Evolutionary conservation across 2,113 vertebrate species (phyloP).

Genomic region (Chlorodrepanis virens): DNA sequence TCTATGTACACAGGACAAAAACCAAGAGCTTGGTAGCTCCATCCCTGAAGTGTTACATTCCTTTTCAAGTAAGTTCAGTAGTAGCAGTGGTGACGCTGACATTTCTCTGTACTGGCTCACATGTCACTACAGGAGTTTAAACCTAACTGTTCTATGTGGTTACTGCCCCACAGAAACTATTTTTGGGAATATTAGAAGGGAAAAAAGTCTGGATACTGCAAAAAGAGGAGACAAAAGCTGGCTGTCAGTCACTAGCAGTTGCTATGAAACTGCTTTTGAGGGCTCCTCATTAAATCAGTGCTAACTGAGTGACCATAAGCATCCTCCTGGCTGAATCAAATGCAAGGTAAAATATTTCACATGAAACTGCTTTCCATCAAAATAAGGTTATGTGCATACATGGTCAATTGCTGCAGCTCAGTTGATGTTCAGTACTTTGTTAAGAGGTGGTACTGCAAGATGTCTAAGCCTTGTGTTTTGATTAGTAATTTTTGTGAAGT

Average conservation of each 20-base stretch:
- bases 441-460: constrained; percentile 20
- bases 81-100: neutral
- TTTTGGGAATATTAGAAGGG: neutral
- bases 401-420: neutral
- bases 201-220: neutral
- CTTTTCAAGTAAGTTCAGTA: neutral
- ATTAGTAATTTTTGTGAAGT: constrained; percentile 43
- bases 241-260: neutral
- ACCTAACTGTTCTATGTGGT: neutral
- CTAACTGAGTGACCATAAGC: neutral
- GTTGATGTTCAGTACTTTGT: neutral
- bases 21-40: neutral
- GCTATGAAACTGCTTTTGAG: neutral
- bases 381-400: neutral
- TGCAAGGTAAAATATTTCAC: neutral
- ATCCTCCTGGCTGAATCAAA: neutral
- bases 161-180: neutral
- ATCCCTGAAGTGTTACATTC: neutral
- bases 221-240: neutral
- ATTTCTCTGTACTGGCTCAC: neutral
- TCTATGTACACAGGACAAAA: neutral
- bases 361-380: neutral
- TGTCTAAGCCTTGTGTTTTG: constrained; percentile 41
- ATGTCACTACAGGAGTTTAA: neutral
- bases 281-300: neutral